A percentile compares a stretch with the other conserved stretches of the same genome.
Evolutionary conservation across 2,797 vertebrate species (phyloP).

Genomic region (Falco columbarius): DNA sequence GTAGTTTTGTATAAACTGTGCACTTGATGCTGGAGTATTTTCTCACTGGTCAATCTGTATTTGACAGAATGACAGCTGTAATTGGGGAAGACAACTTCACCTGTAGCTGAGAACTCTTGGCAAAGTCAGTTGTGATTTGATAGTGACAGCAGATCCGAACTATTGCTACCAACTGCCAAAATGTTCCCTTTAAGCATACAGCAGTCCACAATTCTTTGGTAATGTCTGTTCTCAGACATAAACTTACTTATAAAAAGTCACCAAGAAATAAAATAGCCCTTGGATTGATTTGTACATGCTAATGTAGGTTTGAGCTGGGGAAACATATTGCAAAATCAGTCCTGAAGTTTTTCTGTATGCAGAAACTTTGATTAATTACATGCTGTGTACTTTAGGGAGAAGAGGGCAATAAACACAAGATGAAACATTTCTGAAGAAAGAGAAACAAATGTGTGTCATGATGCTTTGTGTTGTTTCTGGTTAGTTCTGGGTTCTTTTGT

Average conservation of each 20-base stretch:
- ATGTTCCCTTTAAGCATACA: neutral
- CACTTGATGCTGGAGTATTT: neutral
- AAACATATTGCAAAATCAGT: neutral
- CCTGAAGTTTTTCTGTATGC: neutral
- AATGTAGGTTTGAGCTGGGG: neutral
- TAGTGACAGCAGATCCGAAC: neutral
- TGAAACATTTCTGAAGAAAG: neutral
- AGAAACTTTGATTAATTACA: neutral
- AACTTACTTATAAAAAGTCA: neutral
- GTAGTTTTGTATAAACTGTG: neutral
- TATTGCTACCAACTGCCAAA: neutral
- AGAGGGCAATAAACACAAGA: neutral
- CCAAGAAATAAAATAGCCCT: neutral
- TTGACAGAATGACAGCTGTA: neutral
- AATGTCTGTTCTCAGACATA: neutral
- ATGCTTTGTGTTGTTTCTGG: neutral
- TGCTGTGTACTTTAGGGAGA: neutral
- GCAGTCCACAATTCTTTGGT: neutral
- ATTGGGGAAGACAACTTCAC: neutral
- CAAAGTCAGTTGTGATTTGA: neutral
- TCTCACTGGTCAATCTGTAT: neutral
- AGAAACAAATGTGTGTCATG: neutral
- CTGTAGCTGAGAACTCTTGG: neutral
- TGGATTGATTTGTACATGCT: neutral
- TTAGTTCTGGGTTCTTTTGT: neutral